These are phyloP conservation scores for Dipodomys ordii DNA, from an alignment of 2,113 vertebrate species.

Conservation along the genomic window DNA sequence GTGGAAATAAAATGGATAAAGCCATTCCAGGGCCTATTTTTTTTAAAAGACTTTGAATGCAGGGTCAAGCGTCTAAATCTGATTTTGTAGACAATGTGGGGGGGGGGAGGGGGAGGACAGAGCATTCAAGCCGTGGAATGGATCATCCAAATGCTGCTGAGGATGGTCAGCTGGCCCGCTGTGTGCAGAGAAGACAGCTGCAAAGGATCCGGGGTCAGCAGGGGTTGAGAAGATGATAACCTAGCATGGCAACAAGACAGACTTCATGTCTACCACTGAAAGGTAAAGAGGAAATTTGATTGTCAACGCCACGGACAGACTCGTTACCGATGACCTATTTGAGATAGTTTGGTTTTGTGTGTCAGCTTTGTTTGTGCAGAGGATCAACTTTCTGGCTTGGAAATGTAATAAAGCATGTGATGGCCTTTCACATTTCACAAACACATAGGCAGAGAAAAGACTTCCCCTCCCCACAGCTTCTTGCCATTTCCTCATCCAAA, in stretches of 20 bases:
- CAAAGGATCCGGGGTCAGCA: neutral
- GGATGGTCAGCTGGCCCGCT: neutral
- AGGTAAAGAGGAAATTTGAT: neutral
- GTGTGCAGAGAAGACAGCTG: neutral
- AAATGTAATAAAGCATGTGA: conserved; percentile 46
- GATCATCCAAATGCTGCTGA: neutral
- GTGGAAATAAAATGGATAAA: neutral
- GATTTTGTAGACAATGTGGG: neutral
- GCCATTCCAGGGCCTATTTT: neutral
- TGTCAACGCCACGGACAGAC: neutral
- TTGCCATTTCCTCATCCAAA: conserved; percentile 55
- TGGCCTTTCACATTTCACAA: conserved; percentile 45
- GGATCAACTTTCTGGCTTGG: conserved; percentile 1
- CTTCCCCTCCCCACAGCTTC: conserved; percentile 22
- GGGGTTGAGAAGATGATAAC: neutral
- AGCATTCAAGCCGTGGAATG: neutral
- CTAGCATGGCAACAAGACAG: neutral
- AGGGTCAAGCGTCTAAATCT: neutral
- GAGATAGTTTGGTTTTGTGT: conserved; percentile 9
- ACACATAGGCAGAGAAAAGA: conserved; percentile 38
- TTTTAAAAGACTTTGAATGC: neutral
- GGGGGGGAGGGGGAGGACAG: neutral
- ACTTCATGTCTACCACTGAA: neutral
- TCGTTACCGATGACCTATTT: neutral
- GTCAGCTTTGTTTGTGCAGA: neutral